Percentiles rank a stretch among this genome's conserved stretches.
Evolutionary conservation across 1,140 invertebrate genomes (phyloP).

Genomic region (Dreissena rostriformis): DNA sequence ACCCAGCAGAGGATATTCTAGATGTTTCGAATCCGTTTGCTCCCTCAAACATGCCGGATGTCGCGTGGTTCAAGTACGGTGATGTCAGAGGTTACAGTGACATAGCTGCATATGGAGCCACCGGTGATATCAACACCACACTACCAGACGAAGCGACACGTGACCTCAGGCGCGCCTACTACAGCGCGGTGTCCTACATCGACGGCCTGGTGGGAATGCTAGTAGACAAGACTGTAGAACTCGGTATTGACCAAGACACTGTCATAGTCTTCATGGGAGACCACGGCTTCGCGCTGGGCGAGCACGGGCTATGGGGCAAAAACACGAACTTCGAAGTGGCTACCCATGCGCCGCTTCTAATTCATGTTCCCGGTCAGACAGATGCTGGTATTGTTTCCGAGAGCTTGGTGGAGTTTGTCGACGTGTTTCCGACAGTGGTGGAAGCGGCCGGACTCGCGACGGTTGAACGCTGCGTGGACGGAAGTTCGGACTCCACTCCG

Average conservation of each 20-base stretch:
- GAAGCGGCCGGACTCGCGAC: conserved; percentile 85
- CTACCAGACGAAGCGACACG: conserved; percentile 44
- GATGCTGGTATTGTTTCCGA: conserved; percentile 69
- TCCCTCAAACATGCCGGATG: conserved; percentile 46
- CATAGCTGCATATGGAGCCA: not conserved
- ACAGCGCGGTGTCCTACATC: conserved; percentile 89
- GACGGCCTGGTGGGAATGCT: conserved; percentile 90
- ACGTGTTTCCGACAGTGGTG: conserved; percentile 92
- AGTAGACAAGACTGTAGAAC: conserved; percentile 84
- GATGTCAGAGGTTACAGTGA: conserved; percentile 46
- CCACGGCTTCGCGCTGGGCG: conserved; percentile 94
- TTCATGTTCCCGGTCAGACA: conserved; percentile 26
- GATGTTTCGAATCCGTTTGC: conserved; percentile 23
- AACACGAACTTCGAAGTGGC: conserved; percentile 93
- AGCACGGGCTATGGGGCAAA: conserved; percentile 93
- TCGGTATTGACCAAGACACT: conserved; percentile 85
- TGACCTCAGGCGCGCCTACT: conserved; percentile 84
- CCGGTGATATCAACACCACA: conserved; percentile 38
- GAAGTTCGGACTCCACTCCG: conserved; percentile 72
- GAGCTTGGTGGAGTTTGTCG: conserved; percentile 87
- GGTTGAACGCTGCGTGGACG: conserved; percentile 83
- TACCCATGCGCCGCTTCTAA: conserved; percentile 30
- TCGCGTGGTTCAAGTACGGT: conserved; percentile 49
- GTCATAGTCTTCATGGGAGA: conserved; percentile 90
- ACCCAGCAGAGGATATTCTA: conserved; percentile 45